phyloP scores from a whole-genome alignment of 2,888 invertebrate species.

The Rhodophaea formosa region DNA sequence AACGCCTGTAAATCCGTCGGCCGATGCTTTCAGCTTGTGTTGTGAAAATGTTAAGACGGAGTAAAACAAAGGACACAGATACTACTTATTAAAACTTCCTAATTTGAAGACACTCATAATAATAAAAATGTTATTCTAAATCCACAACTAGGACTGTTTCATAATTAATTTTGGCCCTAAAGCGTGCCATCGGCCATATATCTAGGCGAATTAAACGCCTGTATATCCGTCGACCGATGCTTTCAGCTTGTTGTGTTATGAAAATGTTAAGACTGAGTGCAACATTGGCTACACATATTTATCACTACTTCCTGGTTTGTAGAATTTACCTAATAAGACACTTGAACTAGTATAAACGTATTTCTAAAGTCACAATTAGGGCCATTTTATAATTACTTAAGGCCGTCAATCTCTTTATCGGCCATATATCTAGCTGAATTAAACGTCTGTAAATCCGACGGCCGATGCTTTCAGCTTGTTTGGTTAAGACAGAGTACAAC shows the following conservation, averaged over 20 bases:
- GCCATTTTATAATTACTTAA: slow-evolving; percentile 7
- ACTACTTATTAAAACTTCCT: neutral
- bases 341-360: neutral
- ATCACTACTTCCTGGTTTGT: neutral
- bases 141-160: slow-evolving; percentile 10
- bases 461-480: slow-evolving; percentile 53
- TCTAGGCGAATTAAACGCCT: slow-evolving; percentile 62
- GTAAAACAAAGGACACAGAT: neutral
- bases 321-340: too few relatives aligned
- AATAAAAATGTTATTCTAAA: neutral
- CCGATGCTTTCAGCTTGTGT: slow-evolving; percentile 55
- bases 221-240: slow-evolving; percentile 65
- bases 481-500: too few relatives aligned
- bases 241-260: slow-evolving; percentile 57
- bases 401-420: slow-evolving; percentile 57
- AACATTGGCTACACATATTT: too few relatives aligned
- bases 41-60: slow-evolving; percentile 54
- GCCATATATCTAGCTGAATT: slow-evolving; percentile 62
- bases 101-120: neutral
- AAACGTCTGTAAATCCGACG: slow-evolving; percentile 66
- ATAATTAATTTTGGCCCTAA: slow-evolving; percentile 39
- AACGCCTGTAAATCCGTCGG: slow-evolving; percentile 65
- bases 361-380: slow-evolving; percentile 3
- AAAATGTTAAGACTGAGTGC: slow-evolving; percentile 47
- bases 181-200: slow-evolving; percentile 56